Evolutionary conservation across 2,113 vertebrate genomes (phyloP).

Genomic region (Xiphorhynchus elegans): DNA sequence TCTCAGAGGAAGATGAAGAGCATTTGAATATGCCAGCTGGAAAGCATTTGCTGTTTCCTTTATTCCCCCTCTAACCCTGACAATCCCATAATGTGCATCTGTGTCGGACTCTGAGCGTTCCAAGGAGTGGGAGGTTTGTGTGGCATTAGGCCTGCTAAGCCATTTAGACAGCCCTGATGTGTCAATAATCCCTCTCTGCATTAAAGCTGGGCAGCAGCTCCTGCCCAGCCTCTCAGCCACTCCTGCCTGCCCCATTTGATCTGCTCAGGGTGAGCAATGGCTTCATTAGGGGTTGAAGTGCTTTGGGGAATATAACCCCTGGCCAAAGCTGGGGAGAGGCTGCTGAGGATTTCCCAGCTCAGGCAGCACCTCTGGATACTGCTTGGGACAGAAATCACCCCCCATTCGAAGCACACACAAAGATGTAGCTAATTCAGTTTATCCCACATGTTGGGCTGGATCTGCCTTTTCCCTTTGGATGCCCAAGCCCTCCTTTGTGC

Average conservation of each 20-base stretch:
- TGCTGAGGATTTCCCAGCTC: not conserved
- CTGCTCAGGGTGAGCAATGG: not conserved
- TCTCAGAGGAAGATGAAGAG: slow-evolving; percentile 43
- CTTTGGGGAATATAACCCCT: not conserved
- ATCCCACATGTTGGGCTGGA: rapidly evolving
- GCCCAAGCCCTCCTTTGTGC: not conserved
- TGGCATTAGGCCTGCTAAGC: not conserved
- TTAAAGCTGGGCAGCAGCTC: not conserved
- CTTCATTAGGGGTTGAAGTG: not conserved
- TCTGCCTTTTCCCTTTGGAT: not conserved
- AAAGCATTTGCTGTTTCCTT: slow-evolving; percentile 45
- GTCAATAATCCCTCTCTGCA: not conserved
- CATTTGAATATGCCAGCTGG: slow-evolving; percentile 55
- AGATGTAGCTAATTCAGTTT: not conserved
- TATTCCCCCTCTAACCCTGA: not conserved
- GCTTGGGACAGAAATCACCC: not conserved
- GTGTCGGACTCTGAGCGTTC: not conserved
- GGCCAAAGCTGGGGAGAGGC: not conserved
- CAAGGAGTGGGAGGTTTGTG: not conserved
- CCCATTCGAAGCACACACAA: not conserved
- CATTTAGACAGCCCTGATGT: slow-evolving; percentile 1
- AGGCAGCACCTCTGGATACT: not conserved
- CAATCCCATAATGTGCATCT: slow-evolving; percentile 45
- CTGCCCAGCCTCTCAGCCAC: not conserved
- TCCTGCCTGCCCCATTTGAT: not conserved